Conservation (phyloP, 2,113 vertebrate genomes). For the Gobio gobio region DNA sequence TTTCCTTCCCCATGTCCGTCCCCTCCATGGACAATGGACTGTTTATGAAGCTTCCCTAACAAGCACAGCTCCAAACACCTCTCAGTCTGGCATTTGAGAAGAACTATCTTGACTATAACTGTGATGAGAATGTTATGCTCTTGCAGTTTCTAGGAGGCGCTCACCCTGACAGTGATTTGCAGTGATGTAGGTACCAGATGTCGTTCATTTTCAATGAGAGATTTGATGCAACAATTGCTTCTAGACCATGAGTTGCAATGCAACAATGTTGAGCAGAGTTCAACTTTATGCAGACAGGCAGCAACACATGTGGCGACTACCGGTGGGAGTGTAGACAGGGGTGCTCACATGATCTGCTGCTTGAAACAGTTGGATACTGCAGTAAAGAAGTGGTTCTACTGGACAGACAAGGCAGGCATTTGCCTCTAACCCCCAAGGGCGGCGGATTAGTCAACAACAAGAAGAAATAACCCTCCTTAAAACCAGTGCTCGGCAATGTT, state of each 20-base stretch:
- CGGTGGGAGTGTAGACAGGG: neutral
- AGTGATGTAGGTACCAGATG: neutral
- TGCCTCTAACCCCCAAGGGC: neutral
- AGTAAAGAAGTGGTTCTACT: neutral
- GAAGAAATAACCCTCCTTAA: neutral
- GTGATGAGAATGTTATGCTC: neutral
- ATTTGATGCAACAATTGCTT: neutral
- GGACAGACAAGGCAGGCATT: neutral
- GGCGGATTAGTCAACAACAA: neutral
- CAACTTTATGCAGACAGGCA: slow-evolving; percentile 12
- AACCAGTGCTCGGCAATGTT: neutral
- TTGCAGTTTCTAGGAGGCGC: neutral
- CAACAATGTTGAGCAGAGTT: neutral
- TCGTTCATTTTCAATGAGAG: neutral
- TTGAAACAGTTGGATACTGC: neutral
- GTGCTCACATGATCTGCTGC: neutral
- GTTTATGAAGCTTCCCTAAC: slow-evolving; percentile 79
- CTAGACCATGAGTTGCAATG: neutral
- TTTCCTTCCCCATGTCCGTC: slow-evolving; percentile 87
- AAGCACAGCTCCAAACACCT: neutral
- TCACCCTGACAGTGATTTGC: slow-evolving; percentile 12
- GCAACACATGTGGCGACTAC: neutral
- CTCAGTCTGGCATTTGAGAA: neutral
- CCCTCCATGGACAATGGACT: slow-evolving; percentile 90
- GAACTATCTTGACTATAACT: neutral